Base-by-base conservation (phyloP, 2,797 vertebrate genomes). In the Scolopax bukidnonensis region DNA sequence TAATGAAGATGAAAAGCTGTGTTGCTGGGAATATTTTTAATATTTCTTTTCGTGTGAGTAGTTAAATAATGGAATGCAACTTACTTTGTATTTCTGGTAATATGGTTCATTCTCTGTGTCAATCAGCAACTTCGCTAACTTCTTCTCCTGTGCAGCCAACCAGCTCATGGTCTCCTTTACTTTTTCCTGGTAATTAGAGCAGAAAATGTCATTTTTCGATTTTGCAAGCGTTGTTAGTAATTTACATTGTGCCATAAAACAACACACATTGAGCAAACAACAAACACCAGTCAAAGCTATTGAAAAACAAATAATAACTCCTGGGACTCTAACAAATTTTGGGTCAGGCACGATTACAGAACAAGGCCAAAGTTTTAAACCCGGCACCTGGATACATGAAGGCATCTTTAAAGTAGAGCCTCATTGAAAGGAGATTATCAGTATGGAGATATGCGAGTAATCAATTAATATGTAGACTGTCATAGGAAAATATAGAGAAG, bases 11-110 rank as follows among this genome's bases (percentile, higher is more conserved):
- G 6, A 89, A 92, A 83, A 71, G 25, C 30, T 80, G n/a, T 45
- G 38, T 73, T 80, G 65, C 56, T 38, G 36, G 10, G 33, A 67
- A 43, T 15, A 28, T 74, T 74, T 51, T 36, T 47, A 60, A 36
- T 56, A 50, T 40, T 64, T 75, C 4, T 50, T 80, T 61, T 70
- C 50, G 53, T 9, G 59, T 70, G 71, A 47, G 45, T 14, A 51
- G 33, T 48, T 86, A 78, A 69, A 71, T 40, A 63, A 63, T 24
- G 18, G 89, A 92, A 90, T 20, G 4, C 12, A 85, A 97, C 98
- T 84, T 97, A 99, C 99, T 18, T 99, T 98, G 96, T 98, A 99
- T 97, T 99, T 98, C 93, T 98, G 98, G 7, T 97, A 98, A 92
- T 99, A 99, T 19, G 98, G 98, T 94, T 98, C 98, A 27, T 97